Percentiles rank a stretch among this genome's conserved stretches.
These are phyloP conservation scores for Stictonetta naevosa DNA, from an alignment of 2,113 vertebrate species.

Conservation along the genomic window DNA sequence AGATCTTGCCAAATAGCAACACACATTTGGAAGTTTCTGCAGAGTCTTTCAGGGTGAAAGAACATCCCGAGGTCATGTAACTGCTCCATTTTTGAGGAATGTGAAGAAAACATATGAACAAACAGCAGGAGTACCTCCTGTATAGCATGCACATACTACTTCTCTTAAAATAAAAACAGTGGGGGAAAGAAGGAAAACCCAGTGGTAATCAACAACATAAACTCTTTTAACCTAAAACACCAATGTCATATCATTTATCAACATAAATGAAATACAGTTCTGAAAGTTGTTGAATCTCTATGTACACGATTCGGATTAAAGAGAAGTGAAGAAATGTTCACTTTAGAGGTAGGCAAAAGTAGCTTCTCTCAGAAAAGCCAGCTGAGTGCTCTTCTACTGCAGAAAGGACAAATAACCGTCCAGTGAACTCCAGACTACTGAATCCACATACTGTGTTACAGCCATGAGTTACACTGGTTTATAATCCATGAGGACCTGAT, in stretches of 20 bases:
- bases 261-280: not conserved
- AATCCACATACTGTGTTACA: not conserved
- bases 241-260: not conserved
- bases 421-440: not conserved
- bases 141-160: not conserved
- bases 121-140: not conserved
- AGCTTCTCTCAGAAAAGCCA: not conserved
- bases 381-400: not conserved
- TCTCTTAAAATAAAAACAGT: not conserved
- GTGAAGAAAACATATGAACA: not conserved
- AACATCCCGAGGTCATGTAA: conserved; percentile 15
- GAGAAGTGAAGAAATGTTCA: not conserved
- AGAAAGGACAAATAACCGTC: not conserved
- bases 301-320: not conserved
- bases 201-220: not conserved
- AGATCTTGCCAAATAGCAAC: conserved; percentile 26
- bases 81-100: conserved; percentile 30
- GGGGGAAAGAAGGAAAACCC: fast-evolving
- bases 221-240: not conserved
- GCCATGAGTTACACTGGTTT: not conserved
- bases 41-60: not conserved
- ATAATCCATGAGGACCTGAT: not conserved
- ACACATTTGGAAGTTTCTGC: not conserved
- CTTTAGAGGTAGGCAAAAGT: not conserved
- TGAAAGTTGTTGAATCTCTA: not conserved